Conservation (phyloP, 2,113 vertebrate species). For the Cryptotis parvus region DNA sequence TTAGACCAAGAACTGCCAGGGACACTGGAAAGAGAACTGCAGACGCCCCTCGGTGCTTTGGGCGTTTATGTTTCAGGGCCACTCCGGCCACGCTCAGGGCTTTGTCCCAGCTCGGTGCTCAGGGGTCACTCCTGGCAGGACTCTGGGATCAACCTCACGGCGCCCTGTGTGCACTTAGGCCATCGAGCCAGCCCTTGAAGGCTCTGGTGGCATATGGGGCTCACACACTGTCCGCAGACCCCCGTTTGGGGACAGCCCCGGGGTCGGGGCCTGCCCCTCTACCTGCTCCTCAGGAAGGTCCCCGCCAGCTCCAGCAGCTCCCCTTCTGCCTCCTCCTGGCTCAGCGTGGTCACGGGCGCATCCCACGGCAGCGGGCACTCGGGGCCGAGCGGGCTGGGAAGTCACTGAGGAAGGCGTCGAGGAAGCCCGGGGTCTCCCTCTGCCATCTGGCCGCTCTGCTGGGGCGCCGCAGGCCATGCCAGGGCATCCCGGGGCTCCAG, state of each 20-base stretch:
- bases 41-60: neutral
- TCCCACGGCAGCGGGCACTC: constrained; percentile 86
- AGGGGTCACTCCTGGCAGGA: no score
- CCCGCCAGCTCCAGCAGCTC: constrained; percentile 90
- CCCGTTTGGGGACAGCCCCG: no score
- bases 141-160: no score
- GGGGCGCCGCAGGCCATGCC: constrained; percentile 72
- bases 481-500: constrained; percentile 48
- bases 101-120: no score
- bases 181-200: no score
- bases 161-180: no score
- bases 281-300: constrained; percentile 90
- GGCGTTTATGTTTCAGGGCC: neutral
- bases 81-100: no score
- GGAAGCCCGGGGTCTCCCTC: constrained; percentile 82
- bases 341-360: constrained; percentile 83
- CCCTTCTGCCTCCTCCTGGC: constrained; percentile 89
- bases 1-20: neutral
- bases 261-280: neutral
- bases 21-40: neutral
- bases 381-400: constrained; percentile 86
- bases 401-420: constrained; percentile 87
- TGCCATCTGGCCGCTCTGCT: constrained; percentile 62
- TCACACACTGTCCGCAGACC: no score
- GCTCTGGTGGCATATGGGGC: no score